These are phyloP conservation scores for Megaptera novaeangliae DNA, from an alignment of 2,113 vertebrate species.

Conservation along the genomic window DNA sequence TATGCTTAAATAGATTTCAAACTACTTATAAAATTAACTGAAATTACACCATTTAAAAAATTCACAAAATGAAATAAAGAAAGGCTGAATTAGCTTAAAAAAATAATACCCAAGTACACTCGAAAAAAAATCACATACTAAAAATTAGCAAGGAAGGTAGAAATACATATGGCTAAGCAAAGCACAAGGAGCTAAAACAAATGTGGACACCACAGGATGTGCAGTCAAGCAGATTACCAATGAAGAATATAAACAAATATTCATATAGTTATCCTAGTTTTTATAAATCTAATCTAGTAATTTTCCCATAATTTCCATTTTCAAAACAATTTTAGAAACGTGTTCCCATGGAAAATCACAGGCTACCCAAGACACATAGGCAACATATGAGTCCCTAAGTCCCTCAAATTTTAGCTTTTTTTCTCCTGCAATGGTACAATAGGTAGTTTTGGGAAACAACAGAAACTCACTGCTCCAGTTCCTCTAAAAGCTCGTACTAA, in stretches of 20 bases:
- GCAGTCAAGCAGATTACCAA: background rate
- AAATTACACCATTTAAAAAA: background rate
- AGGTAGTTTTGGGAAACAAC: background rate
- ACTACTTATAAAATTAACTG: conserved; percentile 27
- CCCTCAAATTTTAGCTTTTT: background rate
- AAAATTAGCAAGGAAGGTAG: conserved; percentile 13
- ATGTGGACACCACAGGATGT: background rate
- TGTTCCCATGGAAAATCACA: background rate
- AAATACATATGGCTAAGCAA: background rate
- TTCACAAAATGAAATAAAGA: background rate
- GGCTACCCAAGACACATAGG: background rate
- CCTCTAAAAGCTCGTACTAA: background rate
- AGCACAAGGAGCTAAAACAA: background rate
- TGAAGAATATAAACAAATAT: background rate
- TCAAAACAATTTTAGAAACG: background rate
- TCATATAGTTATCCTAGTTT: background rate
- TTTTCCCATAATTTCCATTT: background rate
- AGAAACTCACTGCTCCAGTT: background rate
- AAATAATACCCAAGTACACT: background rate
- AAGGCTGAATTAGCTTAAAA: background rate
- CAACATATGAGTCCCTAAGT: background rate
- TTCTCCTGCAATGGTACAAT: background rate
- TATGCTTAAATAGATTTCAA: background rate
- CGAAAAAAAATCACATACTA: background rate
- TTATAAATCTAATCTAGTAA: background rate